These are phyloP conservation scores for Diadegma fenestrale DNA, from an alignment of 2,888 invertebrate genomes.

Conservation along the genomic window DNA sequence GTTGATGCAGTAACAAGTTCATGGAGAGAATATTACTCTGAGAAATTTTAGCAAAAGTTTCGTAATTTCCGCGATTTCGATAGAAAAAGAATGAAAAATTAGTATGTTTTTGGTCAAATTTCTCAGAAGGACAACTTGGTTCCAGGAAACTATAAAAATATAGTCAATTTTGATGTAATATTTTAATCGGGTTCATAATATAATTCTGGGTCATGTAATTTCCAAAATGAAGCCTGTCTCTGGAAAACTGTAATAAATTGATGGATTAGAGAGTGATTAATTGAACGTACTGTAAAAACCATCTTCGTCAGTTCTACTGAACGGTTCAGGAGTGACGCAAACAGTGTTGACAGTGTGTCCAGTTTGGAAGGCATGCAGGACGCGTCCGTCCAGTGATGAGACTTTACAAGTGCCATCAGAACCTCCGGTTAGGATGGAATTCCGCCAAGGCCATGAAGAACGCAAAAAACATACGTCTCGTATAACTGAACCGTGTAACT, in stretches of 20 bases:
- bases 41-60: no score
- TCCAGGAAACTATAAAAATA: no score
- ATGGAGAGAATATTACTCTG: no score
- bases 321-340: constrained; percentile 85
- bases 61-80: no score
- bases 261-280: neutral
- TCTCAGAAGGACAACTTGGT: no score
- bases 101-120: no score
- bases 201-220: no score
- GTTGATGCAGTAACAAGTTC: no score
- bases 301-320: constrained; percentile 81
- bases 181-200: no score
- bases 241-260: neutral
- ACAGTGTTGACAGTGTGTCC: constrained; percentile 84
- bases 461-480: constrained; percentile 85
- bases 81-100: no score
- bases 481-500: constrained; percentile 84
- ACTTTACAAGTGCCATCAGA: constrained; percentile 85
- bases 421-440: constrained; percentile 83
- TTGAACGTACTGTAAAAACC: constrained; percentile 83
- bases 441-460: constrained; percentile 85
- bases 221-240: no score
- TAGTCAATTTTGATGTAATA: no score
- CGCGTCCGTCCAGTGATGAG: constrained; percentile 84
- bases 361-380: constrained; percentile 83